These are phyloP conservation scores for Hypena proboscidalis DNA, from an alignment of 2,888 invertebrate genomes.

Conservation along the genomic window DNA sequence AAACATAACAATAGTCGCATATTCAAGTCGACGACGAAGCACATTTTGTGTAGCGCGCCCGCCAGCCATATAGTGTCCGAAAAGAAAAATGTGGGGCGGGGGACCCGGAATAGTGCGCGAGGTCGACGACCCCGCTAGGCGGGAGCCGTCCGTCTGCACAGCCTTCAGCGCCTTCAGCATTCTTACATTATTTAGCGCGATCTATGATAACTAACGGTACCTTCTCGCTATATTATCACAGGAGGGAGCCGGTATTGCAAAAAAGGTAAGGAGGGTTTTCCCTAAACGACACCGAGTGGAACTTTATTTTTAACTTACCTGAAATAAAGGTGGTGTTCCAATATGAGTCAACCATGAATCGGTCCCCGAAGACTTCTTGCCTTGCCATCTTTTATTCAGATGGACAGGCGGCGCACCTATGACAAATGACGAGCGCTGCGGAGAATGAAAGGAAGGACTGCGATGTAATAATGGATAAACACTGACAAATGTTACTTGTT, in stretches of 20 bases:
- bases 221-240: constrained; percentile 52
- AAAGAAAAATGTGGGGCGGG: constrained; percentile 80
- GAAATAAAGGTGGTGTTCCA: constrained; percentile 53
- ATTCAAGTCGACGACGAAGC: constrained; percentile 74
- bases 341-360: constrained; percentile 64
- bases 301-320: constrained; percentile 53
- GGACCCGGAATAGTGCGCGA: constrained; percentile 59
- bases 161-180: constrained; percentile 64
- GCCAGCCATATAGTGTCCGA: constrained; percentile 74
- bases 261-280: constrained; percentile 28
- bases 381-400: constrained; percentile 69
- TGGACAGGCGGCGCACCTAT: constrained; percentile 54
- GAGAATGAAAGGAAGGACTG: constrained; percentile 36
- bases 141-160: constrained; percentile 52
- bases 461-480: constrained; percentile 35
- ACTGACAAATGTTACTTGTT: constrained; percentile 44
- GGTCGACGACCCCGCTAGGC: constrained; percentile 69
- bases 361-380: constrained; percentile 63
- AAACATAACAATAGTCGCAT: constrained; percentile 75
- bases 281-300: constrained; percentile 32
- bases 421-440: constrained; percentile 59
- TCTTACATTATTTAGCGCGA: constrained; percentile 68
- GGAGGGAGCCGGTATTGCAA: constrained; percentile 45
- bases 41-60: constrained; percentile 64
- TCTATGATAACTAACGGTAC: constrained; percentile 62